Evolutionary conservation across 2,888 invertebrate genomes (phyloP), one percentile per base, ranked within the genome.

Genomic region (Lingula anatina): DNA sequence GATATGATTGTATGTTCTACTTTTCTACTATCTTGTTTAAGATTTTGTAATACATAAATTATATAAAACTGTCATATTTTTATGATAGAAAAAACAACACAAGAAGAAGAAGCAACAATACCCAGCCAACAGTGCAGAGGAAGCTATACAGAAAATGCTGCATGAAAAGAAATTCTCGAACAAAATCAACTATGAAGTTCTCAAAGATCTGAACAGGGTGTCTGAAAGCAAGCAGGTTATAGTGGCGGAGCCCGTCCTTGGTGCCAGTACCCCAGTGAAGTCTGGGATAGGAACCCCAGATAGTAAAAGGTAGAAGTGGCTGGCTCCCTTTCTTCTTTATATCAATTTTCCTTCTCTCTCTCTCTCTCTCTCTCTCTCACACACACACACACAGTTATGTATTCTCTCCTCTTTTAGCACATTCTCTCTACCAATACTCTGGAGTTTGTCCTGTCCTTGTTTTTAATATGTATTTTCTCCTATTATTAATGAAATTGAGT

Each of bases 171-270:
- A 90, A 71, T 88, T 97, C 58, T 97, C 97, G 2, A 86, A 85
- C 3, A 99, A 99, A 82, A 95, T 99, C 48, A 96, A 99, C 78
- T 99, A 99, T 70, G 96, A 97, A 62, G 95, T 96, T 36, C 79
- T 97, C 51, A 89, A 89, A 75, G 89, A 87, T 62, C 79, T 95
- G 18, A 65, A 66, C 46, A 54, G 51, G 42, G 48, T 55, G 15
- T 37, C 50, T 2, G 31, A 50, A 9, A 26, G 39, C 18, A 47
- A 45, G 25, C 15, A 20, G 18, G 21, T 25, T n/a, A 23, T 23
- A 20, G 9, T 21, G 5, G 7, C 26, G 3, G 39, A 31, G 2
- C 26, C 42, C 35, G 27, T 41, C 3, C 46, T 24, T 20, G 24
- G 2, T 2, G 7, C 28, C n/a, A n/a, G n/a, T n/a, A n/a, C n/a